phyloP scores from a whole-genome alignment of 2,888 invertebrate species.

The Pyrocoelia pectoralis region DNA sequence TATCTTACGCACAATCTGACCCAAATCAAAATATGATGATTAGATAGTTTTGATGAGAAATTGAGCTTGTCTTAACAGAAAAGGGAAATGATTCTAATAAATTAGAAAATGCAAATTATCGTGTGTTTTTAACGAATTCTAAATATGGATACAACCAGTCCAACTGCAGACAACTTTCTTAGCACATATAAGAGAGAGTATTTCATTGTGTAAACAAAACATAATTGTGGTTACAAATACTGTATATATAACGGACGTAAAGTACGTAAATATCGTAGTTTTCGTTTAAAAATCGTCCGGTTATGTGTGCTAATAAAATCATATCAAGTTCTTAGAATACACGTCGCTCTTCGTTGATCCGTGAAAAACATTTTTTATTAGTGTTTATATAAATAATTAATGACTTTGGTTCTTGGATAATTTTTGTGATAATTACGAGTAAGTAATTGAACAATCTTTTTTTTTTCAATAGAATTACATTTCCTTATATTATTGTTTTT shows the following conservation, averaged over 20 bases:
- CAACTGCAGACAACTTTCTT: conserved; percentile 6
- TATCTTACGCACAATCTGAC: too few relatives aligned
- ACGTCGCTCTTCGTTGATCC: conserved; percentile 17
- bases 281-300: conserved; percentile 7
- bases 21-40: background rate
- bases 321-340: conserved; percentile 11
- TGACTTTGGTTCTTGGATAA: conserved; percentile 7
- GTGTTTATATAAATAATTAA: conserved; percentile 17
- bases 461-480: too few relatives aligned
- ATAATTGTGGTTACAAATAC: conserved; percentile 10
- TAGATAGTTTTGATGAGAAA: background rate
- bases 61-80: background rate
- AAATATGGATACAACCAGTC: conserved; percentile 5
- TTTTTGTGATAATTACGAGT: background rate
- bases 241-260: background rate
- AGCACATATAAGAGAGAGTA: conserved; percentile 6
- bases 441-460: background rate
- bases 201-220: conserved; percentile 9
- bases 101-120: background rate
- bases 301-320: conserved; percentile 3
- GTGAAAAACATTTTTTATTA: conserved; percentile 16
- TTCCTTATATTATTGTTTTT: too few relatives aligned
- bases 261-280: background rate
- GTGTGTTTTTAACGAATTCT: background rate
- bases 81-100: background rate